Evolutionary conservation across 2,888 invertebrate genomes (phyloP), one percentile per base, ranked within the genome.

Genomic region (Meta bourneti): DNA sequence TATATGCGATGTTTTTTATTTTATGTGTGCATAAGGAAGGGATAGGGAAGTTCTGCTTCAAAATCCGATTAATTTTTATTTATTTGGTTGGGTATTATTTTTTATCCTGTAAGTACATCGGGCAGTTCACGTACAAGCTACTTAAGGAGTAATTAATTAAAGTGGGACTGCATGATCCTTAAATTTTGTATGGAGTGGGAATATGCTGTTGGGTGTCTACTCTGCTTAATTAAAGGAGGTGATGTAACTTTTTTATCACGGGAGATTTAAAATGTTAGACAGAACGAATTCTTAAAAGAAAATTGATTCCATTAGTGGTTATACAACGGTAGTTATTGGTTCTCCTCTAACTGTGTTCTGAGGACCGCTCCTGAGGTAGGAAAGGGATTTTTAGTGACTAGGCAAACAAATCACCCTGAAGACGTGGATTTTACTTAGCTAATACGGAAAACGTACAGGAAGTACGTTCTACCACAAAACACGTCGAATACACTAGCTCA

Each of bases 21-120:
- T 49, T 90, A 86, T 90, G 74, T 86, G 72, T 82, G 82, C 49
- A 19, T 61, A 49, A 34, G 51, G 19, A 75, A 11, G 79, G 79
- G 79, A 52, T 71, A 51, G 79, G 87, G 11, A 61, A 20, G 72
- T 69, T 79, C 72, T 77, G 71, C 71, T 87, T 87, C 87, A 79
- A 80, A 87, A 87, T 87, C 84, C 90, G 90, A 90, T 90, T 90
- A 90, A 84, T 90, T 90, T 84, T 90, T 19, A 16, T 61, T 61
- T 61, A 61, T 61, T 61, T 61, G 61, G 61, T 61, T 61, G 13
- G 61, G 11, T 16, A 8, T 61, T 61, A 34, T 34, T 61, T 61
- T 61, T 61, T 61, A 61, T 34, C 34, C 34, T 34, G 34, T 2
- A 34, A 34, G 34, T 34, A 34, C 34, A 34, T 34, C 13, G 11